phyloP scores from a whole-genome alignment of 2,797 vertebrate species.

The Eutrigla gurnardus region DNA sequence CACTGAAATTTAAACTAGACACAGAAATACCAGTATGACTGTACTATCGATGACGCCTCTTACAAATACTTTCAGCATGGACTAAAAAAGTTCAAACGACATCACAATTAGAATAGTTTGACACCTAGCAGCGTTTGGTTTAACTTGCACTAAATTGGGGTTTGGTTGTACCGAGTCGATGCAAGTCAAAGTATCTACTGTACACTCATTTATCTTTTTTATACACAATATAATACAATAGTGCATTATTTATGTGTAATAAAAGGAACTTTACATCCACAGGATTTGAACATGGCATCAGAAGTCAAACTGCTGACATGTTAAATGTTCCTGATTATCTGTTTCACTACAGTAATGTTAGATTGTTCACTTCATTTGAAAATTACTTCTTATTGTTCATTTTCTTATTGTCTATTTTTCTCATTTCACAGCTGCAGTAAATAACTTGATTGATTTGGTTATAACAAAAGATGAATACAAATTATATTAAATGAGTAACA shows the following conservation, averaged over 20 bases:
- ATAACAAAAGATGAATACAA: not conserved
- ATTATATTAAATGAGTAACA: not conserved
- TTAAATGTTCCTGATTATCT: not conserved
- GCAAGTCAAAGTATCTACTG: not conserved
- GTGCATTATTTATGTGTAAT: not conserved
- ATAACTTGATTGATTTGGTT: not conserved
- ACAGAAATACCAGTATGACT: conserved; percentile 4
- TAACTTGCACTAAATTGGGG: not conserved
- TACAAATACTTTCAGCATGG: not conserved
- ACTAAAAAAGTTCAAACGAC: not conserved
- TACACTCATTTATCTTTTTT: not conserved
- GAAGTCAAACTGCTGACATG: not conserved
- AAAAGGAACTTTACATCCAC: not conserved
- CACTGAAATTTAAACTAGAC: conserved; percentile 16
- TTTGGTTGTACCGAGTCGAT: not conserved
- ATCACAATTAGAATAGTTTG: not conserved
- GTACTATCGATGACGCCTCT: conserved; percentile 25
- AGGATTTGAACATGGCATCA: not conserved
- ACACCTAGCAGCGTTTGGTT: not conserved
- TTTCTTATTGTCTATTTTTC: not conserved
- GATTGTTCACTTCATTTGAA: not conserved
- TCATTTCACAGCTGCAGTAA: not conserved
- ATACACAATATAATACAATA: not conserved
- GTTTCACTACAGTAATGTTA: not conserved
- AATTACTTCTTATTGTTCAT: not conserved